Base-by-base conservation (phyloP, 1,140 invertebrate genomes). In the Sipha flava region DNA sequence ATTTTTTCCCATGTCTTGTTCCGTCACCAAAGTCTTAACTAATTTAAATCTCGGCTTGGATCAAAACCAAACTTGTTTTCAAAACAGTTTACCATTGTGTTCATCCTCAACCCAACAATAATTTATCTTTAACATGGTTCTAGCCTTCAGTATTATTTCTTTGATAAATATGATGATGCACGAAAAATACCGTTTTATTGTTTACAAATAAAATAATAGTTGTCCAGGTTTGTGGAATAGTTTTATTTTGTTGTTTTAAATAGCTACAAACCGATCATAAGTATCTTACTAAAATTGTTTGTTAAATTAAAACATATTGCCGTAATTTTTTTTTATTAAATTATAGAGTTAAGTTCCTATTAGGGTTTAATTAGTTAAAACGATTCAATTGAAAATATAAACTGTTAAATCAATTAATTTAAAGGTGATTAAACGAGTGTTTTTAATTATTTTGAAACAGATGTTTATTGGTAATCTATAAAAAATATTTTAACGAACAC, bases 1-100 rank as follows among this genome's bases (percentile, higher is more conserved):
- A 57, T 54, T 57, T 77, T 70, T 77, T 40, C 52, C 52, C 52
- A 18, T 29, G 49, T 52, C 72, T 54, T 31, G 49, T 29, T 47
- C 43, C 31, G 26, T 54, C 52, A 23, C 73, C 34, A 77, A 77
- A 77, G 52, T 59, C 52, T 59, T 57, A 37, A 77, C 37, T 77
- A 59, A 77, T 43, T 57, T 59, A 59, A 77, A 77, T 77, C 31
- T 77, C 73, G 52, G 73, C 49, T 77, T 40, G 43, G 31, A 54
- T 75, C 73, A 77, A 59, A 77, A 52, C 52, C 21, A 77, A 75
- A 75, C 73, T 77, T 29, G 52, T 77, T 77, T 77, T 77, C 1
- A 37, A 37, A 18, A 37, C 31, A 57, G 14, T 12, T 26, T 34
- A 75, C 34, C 49, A 9, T 57, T 77, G 31, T 77, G n/a, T 59